A percentile compares a stretch with the other conserved stretches of the same genome.
Conservation (phyloP, 2,888 invertebrate species). For the Tinea trinotella region DNA sequence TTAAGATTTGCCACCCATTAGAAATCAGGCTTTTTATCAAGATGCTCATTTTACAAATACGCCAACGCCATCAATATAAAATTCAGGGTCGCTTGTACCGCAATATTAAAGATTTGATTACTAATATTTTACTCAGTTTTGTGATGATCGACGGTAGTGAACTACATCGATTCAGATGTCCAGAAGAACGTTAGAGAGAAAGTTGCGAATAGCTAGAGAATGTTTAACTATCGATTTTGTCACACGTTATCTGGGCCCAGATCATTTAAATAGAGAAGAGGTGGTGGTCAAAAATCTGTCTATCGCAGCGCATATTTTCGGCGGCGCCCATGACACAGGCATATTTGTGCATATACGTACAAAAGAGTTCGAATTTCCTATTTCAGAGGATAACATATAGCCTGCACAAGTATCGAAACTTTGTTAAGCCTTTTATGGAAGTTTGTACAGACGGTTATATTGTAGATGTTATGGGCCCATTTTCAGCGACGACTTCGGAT, state of each 20-base stretch:
- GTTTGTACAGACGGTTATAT: conserved; percentile 26
- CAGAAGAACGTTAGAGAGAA: conserved; percentile 68
- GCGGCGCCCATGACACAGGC: conserved; percentile 17
- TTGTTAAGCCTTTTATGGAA: conserved; percentile 27
- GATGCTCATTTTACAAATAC: no score
- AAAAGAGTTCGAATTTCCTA: conserved; percentile 23
- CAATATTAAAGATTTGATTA: no score
- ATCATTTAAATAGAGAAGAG: conserved; percentile 24
- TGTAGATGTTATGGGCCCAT: conserved; percentile 24
- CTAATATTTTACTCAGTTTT: no score
- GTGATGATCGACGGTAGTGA: no score
- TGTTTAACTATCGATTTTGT: conserved; percentile 23
- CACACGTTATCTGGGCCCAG: conserved; percentile 21
- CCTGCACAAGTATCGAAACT: conserved; percentile 26
- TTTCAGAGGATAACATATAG: conserved; percentile 25
- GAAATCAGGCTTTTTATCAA: no score
- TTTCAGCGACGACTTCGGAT: conserved; percentile 24
- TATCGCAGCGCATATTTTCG: conserved; percentile 20
- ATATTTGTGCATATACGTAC: conserved; percentile 19
- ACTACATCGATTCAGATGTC: neutral
- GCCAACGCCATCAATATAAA: no score
- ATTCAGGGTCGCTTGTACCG: no score
- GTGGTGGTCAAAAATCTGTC: conserved; percentile 21
- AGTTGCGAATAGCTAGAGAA: conserved; percentile 32
- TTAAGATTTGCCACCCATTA: neutral